A percentile compares a stretch with the other conserved stretches of the same genome.
Conservation (phyloP, 2,797 vertebrate genomes). For the Huso huso region DNA sequence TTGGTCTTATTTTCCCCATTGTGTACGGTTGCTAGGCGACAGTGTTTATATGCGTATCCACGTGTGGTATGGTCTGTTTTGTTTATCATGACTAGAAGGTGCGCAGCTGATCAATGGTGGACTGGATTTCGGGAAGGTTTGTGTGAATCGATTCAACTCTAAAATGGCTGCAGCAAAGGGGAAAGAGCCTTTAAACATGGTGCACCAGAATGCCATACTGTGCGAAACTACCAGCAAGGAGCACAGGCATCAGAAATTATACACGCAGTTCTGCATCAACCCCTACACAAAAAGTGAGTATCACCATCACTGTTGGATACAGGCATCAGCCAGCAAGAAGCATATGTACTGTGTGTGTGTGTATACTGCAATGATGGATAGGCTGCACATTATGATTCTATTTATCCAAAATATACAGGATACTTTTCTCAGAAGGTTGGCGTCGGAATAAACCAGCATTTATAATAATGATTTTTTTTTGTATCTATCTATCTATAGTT, state of each 20-base stretch:
- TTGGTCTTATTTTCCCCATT: slow-evolving; percentile 7
- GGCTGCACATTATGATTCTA: too few relatives aligned
- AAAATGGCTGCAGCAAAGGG: slow-evolving; percentile 27
- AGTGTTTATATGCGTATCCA: not conserved
- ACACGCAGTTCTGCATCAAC: slow-evolving; percentile 71
- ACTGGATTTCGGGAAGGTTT: too few relatives aligned
- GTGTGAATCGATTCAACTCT: too few relatives aligned
- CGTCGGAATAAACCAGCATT: too few relatives aligned
- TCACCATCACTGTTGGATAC: too few relatives aligned
- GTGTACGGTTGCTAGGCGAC: slow-evolving; percentile 48
- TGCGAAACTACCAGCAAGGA: slow-evolving; percentile 69
- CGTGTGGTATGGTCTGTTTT: not conserved
- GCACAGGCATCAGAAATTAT: slow-evolving; percentile 54
- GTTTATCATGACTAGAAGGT: too few relatives aligned
- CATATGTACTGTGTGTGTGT: not conserved
- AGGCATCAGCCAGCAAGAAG: not conserved
- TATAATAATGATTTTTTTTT: too few relatives aligned
- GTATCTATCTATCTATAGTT: slow-evolving; percentile 46
- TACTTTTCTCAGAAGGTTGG: too few relatives aligned
- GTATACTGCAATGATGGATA: not conserved
- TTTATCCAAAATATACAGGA: too few relatives aligned
- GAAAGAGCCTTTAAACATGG: slow-evolving; percentile 37
- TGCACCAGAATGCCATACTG: slow-evolving; percentile 58
- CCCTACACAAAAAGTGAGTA: slow-evolving; percentile 56
- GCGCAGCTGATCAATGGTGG: too few relatives aligned